Evolutionary conservation across 2,797 vertebrate genomes (phyloP), one percentile per base, ranked within the genome.

Genomic region (Podarcis siculus): DNA sequence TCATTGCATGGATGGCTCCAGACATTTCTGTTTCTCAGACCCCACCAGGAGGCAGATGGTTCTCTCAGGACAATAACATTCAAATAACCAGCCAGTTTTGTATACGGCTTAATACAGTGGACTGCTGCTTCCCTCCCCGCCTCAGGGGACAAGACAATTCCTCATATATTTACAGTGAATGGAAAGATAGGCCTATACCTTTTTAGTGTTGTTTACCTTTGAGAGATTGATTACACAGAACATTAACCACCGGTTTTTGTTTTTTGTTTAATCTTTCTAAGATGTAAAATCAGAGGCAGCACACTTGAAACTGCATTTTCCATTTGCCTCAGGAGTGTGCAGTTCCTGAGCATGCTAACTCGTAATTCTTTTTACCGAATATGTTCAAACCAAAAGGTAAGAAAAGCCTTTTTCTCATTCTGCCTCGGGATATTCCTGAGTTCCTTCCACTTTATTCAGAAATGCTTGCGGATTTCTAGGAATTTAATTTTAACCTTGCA

Each of bases 401-500:
- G 49, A 81, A 77, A 10, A 45, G n/a, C 88, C 58, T 12, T 17
- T 17, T 90, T 58, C 69, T 92, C 61, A 15, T 15, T n/a, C 42
- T 66, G 23, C 23, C 83, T 71, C 0, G 0, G 25, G 76, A 17
- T 49, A 8, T 84, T 72, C 21, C 61, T 58, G 37, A 35, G 30
- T 89, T 89, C 87, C 81, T 80, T 93, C 79, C 21, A 1, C 0
- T 0, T 87, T 88, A 76, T 15, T n/a, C 79, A 84, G 45, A 92
- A 85, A 5, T 86, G 83, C 42, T 91, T n/a, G 30, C 37, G 0
- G 5, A 10, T 66, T 72, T 86, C 69, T 66, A 91, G 15, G 76
- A 91, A 89, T 90, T 91, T 45, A 90, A 82, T 73, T 82, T 21
- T 4, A 55, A 88, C 89, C 75, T 69, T 90, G 86, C 37, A 55